Evolutionary conservation across 1,140 invertebrate genomes (phyloP), one percentile per base, ranked within the genome.

Genomic region (Cylas formicarius): DNA sequence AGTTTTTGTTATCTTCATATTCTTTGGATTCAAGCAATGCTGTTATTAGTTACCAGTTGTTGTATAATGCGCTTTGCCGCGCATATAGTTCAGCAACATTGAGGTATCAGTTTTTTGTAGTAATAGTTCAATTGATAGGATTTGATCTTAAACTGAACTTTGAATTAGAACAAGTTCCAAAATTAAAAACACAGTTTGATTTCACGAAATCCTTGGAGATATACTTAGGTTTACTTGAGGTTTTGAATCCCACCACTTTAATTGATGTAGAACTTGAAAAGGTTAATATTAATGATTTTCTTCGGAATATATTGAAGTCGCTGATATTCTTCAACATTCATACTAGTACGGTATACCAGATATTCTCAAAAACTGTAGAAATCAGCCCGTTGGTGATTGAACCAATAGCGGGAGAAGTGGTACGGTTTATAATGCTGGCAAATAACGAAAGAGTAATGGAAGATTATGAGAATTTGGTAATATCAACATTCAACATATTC

Each of bases 361-460:
- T 62, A 19, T 44, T 63, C 18, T n/a, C 46, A 10, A 47, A 35
- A 38, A 44, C 51, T 34, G 53, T 56, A 22, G 32, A 22, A 38
- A 55, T 61, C 8, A 46, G 57, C 49, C 60, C 57, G 17, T 50
- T 56, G 35, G 33, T 53, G n/a, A 52, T 60, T 34, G 54, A 58
- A 39, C 44, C 50, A 10, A 13, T 44, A 31, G 41, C 47, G 7
- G 46, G 44, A 17, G 37, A 51, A 24, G 39, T 60, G 22, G 8
- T 61, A 13, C 9, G 44, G 10, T 61, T 52, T 47, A 22, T 52
- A 8, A 53, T 61, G 50, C 24, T 40, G 8, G 29, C 24, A 26
- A 40, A 57, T 28, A 52, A 50, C 32, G 33, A 48, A 22, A 23
- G 46, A 20, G 13, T 28, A 16, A 34, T 26, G 13, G 23, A 49